Evolutionary conservation across 1,140 invertebrate genomes (phyloP), one percentile per base, ranked within the genome.

Genomic region (Orius insidiosus): DNA sequence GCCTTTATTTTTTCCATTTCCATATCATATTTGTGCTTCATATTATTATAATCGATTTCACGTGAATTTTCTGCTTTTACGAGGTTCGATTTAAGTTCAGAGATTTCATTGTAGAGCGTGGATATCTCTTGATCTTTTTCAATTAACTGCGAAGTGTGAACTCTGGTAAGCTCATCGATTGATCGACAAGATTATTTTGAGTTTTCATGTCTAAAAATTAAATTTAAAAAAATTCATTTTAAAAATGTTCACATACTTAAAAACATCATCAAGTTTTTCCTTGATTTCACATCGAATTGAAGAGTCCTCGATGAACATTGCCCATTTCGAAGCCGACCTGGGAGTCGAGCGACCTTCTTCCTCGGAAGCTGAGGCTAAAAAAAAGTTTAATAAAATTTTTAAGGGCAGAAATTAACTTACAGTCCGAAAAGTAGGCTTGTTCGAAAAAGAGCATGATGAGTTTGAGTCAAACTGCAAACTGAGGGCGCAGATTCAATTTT

Each of bases 101-200:
- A n/a, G 1, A 51, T 37, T 38, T 53, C 49, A 24, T 45, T 18
- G 2, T 44, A 34, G 24, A 53, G 46, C 7, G 45, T 15, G 1
- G 47, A 13, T 10, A 53, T 51, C 45, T 51, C 49, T 18, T 48
- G 40, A 24, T 53, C 42, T 33, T 53, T 53, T 16, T 50, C 49
- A 14, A 36, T 16, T n/a, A 53, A n/a, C 38, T 46, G 47, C 15
- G 13, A 13, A 1, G 45, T 34, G 9, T 48, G 46, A 35, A 45
- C 52, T 46, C 30, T 15, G n/a, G 37, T 46, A 3, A 45, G 38
- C 34, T 46, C 49, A n/a, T 44, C 36, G 18, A 51, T 46, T 52
- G 38, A 15, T 46, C 43, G 11, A 43, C 36, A 14, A 46, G 37
- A 10, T 49, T 45, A 7, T 24, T 14, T 9, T 46, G 32, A 33